A percentile compares a stretch with the other conserved stretches of the same genome.
Conservation (phyloP, 2,888 invertebrate genomes). For the Hypercompe scribonia region DNA sequence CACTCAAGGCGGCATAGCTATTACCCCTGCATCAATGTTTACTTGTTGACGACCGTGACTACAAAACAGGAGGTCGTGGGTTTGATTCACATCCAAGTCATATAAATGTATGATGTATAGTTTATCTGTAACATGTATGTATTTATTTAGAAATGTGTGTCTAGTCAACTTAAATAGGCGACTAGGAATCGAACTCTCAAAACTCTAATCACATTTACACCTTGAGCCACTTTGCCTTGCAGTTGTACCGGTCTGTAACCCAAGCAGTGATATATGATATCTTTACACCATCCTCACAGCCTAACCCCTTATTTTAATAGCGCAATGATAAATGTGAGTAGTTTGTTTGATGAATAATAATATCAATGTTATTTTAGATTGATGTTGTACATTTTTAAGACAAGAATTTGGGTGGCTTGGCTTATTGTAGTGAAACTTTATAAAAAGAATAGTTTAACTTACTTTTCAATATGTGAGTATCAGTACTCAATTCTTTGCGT, state of each 20-base stretch:
- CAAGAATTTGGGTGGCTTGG: not conserved
- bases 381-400: slow-evolving; percentile 15
- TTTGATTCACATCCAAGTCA: too few species aligned
- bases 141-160: too few species aligned
- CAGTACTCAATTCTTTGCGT: too few species aligned
- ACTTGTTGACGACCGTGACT: too few species aligned
- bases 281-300: slow-evolving; percentile 37
- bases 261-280: slow-evolving; percentile 63
- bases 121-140: too few species aligned
- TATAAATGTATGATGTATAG: too few species aligned
- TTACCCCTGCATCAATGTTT: too few species aligned
- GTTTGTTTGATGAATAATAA: slow-evolving; percentile 46
- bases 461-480: not conserved
- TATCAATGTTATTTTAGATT: slow-evolving; percentile 29
- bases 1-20: too few species aligned
- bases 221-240: slow-evolving; percentile 36
- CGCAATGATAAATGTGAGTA: slow-evolving; percentile 39
- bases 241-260: slow-evolving; percentile 60
- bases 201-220: too few species aligned
- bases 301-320: slow-evolving; percentile 41
- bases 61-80: too few species aligned
- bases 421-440: not conserved
- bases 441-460: not conserved
- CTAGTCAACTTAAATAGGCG: too few species aligned
- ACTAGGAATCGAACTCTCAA: too few species aligned